phyloP scores from a whole-genome alignment of 2,113 vertebrate species.

The Ginglymostoma cirratum region DNA sequence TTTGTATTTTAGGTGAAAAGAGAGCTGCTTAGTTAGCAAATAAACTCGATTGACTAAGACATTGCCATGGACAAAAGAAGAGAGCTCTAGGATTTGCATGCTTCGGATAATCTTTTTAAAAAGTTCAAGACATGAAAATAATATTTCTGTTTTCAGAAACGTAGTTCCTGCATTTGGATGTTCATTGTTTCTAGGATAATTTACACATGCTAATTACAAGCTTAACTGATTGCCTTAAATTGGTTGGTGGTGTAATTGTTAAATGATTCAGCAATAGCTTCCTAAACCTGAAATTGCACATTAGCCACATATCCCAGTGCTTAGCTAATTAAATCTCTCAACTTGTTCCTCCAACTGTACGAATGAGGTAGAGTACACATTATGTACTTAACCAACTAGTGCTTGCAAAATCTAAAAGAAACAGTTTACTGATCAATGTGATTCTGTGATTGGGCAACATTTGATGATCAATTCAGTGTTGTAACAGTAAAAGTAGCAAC shows the following conservation, averaged over 20 bases:
- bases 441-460: background rate
- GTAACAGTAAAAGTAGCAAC: background rate
- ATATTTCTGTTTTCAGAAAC: background rate
- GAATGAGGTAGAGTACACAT: background rate
- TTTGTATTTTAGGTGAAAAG: background rate
- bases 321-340: background rate
- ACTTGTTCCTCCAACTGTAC: background rate
- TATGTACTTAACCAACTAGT: background rate
- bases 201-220: background rate
- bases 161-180: background rate
- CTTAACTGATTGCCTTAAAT: background rate
- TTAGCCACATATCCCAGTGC: background rate
- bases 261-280: background rate
- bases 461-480: background rate
- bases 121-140: background rate
- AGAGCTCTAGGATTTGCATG: background rate
- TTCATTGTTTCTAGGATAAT: background rate
- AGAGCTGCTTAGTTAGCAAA: background rate
- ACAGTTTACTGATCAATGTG: background rate
- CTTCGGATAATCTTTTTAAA: background rate
- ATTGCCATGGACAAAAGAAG: background rate
- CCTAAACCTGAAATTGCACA: background rate
- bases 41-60: background rate
- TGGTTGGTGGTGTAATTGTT: background rate
- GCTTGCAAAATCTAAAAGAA: background rate